Evolutionary conservation across 2,113 vertebrate species (phyloP).

Genomic region (Xenopus borealis): DNA sequence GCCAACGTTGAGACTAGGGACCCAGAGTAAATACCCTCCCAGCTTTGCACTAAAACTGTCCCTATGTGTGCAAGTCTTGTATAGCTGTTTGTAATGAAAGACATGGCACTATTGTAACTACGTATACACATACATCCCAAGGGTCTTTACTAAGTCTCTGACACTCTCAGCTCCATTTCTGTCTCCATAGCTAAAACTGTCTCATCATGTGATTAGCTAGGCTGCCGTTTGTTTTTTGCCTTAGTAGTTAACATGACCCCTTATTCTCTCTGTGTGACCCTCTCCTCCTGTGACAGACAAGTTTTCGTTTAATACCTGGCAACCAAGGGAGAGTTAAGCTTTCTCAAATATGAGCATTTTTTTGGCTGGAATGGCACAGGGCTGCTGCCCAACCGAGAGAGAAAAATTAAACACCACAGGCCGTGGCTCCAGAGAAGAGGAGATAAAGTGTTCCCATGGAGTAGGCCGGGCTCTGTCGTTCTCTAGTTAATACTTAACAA

Average conservation of each 20-base stretch:
- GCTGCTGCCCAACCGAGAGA: slow-evolving; percentile 77
- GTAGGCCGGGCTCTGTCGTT: slow-evolving; percentile 78
- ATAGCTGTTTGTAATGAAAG: not conserved
- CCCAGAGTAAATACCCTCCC: no score
- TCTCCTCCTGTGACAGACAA: slow-evolving; percentile 64
- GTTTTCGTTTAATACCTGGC: slow-evolving; percentile 78
- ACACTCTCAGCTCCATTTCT: slow-evolving; percentile 14
- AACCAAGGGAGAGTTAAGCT: slow-evolving; percentile 73
- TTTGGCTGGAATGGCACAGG: slow-evolving; percentile 73
- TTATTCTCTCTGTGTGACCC: slow-evolving; percentile 47
- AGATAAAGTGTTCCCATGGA: slow-evolving; percentile 81
- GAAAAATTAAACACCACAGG: slow-evolving; percentile 82
- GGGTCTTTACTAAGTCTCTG: slow-evolving; percentile 2
- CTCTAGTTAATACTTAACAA: slow-evolving; percentile 84
- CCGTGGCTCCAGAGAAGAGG: slow-evolving; percentile 80
- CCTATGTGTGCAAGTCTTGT: not conserved
- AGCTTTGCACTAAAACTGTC: no score
- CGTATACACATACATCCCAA: slow-evolving; percentile 5
- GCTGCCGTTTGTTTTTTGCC: slow-evolving; percentile 41
- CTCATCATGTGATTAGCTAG: slow-evolving; percentile 18
- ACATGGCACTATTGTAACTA: not conserved
- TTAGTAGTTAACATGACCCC: slow-evolving; percentile 59
- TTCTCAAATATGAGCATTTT: slow-evolving; percentile 77
- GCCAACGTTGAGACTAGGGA: no score
- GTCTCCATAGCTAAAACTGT: slow-evolving; percentile 41